Conservation (phyloP, 2,888 invertebrate genomes). For the Nematopogon swammerdamellus region DNA sequence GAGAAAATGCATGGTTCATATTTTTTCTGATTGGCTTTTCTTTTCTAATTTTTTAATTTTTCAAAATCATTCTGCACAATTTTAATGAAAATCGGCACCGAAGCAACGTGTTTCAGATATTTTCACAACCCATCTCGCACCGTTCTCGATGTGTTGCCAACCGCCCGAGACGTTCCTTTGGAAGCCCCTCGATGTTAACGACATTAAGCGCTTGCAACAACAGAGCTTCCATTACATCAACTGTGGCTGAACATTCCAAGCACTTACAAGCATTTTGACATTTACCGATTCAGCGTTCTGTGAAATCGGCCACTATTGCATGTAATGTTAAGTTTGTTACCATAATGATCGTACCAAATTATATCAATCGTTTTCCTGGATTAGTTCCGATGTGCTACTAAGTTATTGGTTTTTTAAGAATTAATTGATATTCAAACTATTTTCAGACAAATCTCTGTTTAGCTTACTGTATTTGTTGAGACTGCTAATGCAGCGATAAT, state of each 20-base stretch:
- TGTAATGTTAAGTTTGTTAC: too few relatives aligned
- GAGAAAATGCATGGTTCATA: constrained; percentile 3
- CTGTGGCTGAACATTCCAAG: not conserved
- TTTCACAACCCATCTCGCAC: not conserved
- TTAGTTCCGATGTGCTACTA: too few relatives aligned
- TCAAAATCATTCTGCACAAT: not conserved
- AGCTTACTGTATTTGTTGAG: too few relatives aligned
- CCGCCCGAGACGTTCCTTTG: not conserved
- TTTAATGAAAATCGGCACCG: not conserved
- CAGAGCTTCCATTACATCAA: not conserved
- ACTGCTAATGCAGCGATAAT: too few relatives aligned
- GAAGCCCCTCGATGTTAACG: not conserved
- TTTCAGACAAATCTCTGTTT: too few relatives aligned
- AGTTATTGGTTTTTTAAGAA: too few relatives aligned
- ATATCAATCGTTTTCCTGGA: too few relatives aligned
- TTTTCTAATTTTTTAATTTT: not conserved
- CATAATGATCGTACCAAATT: too few relatives aligned
- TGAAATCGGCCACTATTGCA: too few relatives aligned
- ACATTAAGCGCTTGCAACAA: not conserved
- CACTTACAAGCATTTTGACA: too few relatives aligned
- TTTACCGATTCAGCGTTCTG: too few relatives aligned
- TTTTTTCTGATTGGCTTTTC: constrained; percentile 7
- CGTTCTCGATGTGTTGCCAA: not conserved
- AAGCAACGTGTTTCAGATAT: not conserved
- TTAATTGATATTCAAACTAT: too few relatives aligned